Evolutionary conservation across 2,797 vertebrate genomes (phyloP), one percentile per base, ranked within the genome.

Genomic region (Champsocephalus gunnari): DNA sequence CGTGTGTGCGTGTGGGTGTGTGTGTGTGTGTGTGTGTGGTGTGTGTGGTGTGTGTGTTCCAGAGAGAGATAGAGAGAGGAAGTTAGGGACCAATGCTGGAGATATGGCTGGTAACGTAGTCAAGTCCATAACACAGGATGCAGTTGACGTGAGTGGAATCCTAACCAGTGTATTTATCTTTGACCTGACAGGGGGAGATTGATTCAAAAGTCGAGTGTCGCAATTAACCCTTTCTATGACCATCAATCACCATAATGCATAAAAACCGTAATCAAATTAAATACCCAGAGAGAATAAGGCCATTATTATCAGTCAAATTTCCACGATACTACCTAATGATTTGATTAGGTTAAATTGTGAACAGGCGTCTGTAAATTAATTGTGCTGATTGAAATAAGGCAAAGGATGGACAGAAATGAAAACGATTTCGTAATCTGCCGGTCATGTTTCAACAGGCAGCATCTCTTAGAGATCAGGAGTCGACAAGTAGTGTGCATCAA

Each of bases 231-330:
- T 75, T 84, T 75, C 63, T 64, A 38, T 51, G 55, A 63, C 77
- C 82, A 88, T 92, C 88, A 83, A 81, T 92, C 87, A 89, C 14
- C 32, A 58, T 70, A 71, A 83, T 75, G 60, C 73, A 89, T 73
- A 66, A 77, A 81, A 84, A 74, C 68, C 64, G 38, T 88, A 90
- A 92, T 90, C 73, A 7, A 53, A 88, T 92, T 88, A 82, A 88
- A 87, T 72, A 73, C 49, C 71, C 67, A 21, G 71, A 69, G 79
- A 87, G 59, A 85, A 87, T 45, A 49, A 83, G 74, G 57, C 72
- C 34, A 66, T 82, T 63, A 81, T 82, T 71, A 82, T 87, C 81
- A 59, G 57, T 79, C 81, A 80, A 71, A 79, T 49, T 66, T 51
- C 74, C 64, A 62, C 76, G 62, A 21, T 38, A 47, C 67, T 73